Conservation (phyloP, 2,113 vertebrate genomes). For the Chauna torquata region DNA sequence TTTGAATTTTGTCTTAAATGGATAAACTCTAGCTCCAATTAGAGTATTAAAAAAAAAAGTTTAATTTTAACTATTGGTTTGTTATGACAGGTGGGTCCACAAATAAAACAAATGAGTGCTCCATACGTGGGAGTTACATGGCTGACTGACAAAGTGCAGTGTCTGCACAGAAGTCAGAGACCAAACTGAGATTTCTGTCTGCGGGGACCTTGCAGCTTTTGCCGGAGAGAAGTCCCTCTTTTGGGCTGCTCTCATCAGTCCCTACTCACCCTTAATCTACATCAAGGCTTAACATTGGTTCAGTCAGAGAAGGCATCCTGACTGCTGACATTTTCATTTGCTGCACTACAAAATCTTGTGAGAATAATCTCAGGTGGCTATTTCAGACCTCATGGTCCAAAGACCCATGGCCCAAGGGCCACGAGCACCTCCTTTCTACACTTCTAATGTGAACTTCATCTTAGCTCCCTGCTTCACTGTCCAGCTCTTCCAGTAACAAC, state of each 20-base stretch:
- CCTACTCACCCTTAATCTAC: neutral
- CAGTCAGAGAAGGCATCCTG: neutral
- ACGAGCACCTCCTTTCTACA: neutral
- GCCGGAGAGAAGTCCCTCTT: neutral
- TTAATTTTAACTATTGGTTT: neutral
- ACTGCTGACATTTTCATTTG: neutral
- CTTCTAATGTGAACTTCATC: neutral
- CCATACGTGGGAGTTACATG: neutral
- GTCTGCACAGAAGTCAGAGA: neutral
- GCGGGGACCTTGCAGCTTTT: fast-evolving
- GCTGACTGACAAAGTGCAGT: fast-evolving
- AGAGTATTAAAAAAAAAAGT: neutral
- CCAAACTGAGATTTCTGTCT: fast-evolving
- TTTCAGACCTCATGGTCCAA: neutral
- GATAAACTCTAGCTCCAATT: neutral
- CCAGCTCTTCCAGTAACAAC: neutral
- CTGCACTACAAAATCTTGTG: neutral
- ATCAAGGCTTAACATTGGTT: fast-evolving
- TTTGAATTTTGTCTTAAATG: neutral
- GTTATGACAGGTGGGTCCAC: neutral
- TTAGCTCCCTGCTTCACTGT: neutral
- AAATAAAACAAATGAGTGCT: neutral
- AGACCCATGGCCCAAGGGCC: neutral
- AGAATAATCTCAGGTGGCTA: neutral
- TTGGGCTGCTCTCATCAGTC: neutral